Evolutionary conservation across 2,888 invertebrate genomes (phyloP).

Genomic region (Leptinotarsa rubiginosa): DNA sequence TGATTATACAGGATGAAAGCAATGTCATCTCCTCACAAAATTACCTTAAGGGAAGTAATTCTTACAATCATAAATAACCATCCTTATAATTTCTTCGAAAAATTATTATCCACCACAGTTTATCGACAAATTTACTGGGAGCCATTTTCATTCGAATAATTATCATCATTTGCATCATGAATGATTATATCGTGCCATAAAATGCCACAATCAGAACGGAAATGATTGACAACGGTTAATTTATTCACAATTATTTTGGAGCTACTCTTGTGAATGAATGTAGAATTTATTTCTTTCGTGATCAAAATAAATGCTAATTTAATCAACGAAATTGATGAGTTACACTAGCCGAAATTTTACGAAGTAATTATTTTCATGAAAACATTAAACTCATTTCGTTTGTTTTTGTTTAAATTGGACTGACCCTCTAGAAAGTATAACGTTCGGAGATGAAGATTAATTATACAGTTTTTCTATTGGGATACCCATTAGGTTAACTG

Average conservation of each 20-base stretch:
- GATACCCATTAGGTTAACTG: background rate
- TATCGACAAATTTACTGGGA: background rate
- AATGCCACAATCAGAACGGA: slow-evolving; percentile 7
- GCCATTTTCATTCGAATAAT: background rate
- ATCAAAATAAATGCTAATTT: slow-evolving; percentile 1
- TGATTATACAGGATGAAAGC: too few relatives aligned
- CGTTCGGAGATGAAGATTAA: too few relatives aligned
- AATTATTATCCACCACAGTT: background rate
- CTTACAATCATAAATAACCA: too few relatives aligned
- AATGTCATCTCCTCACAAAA: too few relatives aligned
- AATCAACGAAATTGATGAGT: background rate
- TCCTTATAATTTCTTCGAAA: background rate
- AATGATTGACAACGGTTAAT: background rate
- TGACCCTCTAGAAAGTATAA: too few relatives aligned
- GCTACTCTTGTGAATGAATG: background rate
- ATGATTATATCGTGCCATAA: background rate
- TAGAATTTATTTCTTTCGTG: background rate
- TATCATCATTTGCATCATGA: background rate
- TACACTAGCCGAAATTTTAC: background rate
- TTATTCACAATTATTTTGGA: background rate
- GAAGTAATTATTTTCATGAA: background rate
- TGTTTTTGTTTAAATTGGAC: background rate
- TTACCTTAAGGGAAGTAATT: too few relatives aligned
- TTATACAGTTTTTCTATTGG: too few relatives aligned
- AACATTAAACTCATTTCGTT: background rate